Base-by-base conservation (phyloP, 1,140 invertebrate species). In the Lordiphosa collinella region DNA sequence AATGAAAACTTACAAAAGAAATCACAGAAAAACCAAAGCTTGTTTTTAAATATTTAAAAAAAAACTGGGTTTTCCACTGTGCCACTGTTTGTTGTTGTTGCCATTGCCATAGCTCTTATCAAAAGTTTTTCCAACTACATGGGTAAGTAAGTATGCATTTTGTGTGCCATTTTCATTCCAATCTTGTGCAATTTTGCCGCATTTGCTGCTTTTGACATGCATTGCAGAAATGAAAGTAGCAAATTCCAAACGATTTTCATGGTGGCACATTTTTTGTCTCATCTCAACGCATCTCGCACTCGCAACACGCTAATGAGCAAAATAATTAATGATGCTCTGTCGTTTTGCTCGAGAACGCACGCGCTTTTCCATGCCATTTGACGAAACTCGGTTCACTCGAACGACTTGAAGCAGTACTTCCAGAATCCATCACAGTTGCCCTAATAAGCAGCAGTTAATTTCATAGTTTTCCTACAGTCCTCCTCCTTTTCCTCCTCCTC, bases 301-400 rank as follows among this genome's bases (percentile, higher is more conserved):
- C 18, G 18, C 18, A 67, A 67, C 54, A 82, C 65, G 72, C 76
- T 80, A 80, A 80, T 80, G 76, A 80, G 76, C 66, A 76, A 76
- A 82, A 80, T 80, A 80, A 80, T 80, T 80, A 80, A 80, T 80
- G 76, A 80, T 80, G 76, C 76, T 60, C 48, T 63, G 25, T 38
- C n/a, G n/a, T n/a, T n/a, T n/a, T n/a, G n/a, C n/a, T n/a, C n/a
- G n/a, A n/a, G n/a, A n/a, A n/a, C 53, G 61, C 34, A 57, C 48
- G 75, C 67, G 76, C 18, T 80, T 80, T 80, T 80, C 76, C 76
- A 84, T 76, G 76, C 76, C 76, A 80, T 80, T 80, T 80, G 76
- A 78, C 58, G 70, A 80, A 80, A 80, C 76, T 80, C 18, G 18
- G 18, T 82, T 80, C 71, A 82, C 66, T 80, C 76, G 58, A 76